phyloP scores from a whole-genome alignment of 2,888 invertebrate genomes.

The Mythimna albipuncta region DNA sequence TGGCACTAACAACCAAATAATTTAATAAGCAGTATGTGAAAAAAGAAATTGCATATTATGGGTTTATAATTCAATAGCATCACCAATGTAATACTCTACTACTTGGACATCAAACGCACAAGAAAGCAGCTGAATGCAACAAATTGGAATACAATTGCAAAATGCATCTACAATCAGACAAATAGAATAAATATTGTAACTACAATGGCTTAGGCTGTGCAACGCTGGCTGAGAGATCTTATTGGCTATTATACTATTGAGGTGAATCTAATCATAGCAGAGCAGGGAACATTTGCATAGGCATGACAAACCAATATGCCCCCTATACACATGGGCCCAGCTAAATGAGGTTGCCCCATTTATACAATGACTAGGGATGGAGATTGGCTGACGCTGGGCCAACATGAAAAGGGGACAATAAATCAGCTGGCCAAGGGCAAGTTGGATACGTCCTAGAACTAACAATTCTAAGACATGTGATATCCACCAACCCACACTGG shows the following conservation, averaged over 20 bases:
- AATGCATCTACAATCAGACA: conserved; percentile 14
- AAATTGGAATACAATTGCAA: conserved; percentile 31
- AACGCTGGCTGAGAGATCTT: conserved; percentile 9
- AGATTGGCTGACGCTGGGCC: too few species aligned
- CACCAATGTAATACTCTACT: neutral
- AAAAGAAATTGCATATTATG: neutral
- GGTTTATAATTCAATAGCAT: neutral
- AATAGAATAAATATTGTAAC: conserved; percentile 13
- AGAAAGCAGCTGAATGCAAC: neutral
- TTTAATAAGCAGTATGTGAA: too few species aligned
- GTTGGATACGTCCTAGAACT: too few species aligned
- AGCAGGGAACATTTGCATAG: conserved; percentile 11
- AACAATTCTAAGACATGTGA: too few species aligned
- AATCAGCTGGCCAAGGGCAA: neutral
- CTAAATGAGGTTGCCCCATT: too few species aligned
- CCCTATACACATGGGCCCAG: too few species aligned
- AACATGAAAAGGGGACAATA: too few species aligned
- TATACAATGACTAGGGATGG: too few species aligned
- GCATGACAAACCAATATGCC: neutral
- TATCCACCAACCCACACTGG: too few species aligned
- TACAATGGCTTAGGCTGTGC: conserved; percentile 25
- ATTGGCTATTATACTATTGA: conserved; percentile 21
- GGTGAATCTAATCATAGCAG: conserved; percentile 1
- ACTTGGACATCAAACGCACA: neutral
- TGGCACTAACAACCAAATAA: too few species aligned